Base-by-base conservation (phyloP, 2,797 vertebrate species). In the Characodon lateralis region DNA sequence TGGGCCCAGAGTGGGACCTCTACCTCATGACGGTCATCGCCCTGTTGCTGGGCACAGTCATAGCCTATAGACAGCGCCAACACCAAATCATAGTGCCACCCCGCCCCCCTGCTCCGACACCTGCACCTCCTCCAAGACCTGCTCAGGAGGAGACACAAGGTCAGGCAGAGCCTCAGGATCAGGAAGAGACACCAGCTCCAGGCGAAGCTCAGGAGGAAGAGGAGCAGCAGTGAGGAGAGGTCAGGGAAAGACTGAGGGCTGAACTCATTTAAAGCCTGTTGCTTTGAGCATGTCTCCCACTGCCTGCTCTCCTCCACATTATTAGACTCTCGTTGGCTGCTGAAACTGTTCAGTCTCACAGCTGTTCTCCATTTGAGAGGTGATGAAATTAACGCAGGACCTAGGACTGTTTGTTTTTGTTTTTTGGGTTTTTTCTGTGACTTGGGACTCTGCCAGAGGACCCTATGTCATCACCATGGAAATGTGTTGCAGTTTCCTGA, bases 11-110 rank as follows among this genome's bases (percentile, higher is more conserved):
- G 91, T 99, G 98, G 98, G 98, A 99, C 93, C 97, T 99, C 88
- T 99, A 99, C 95, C 97, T 99, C 94, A 99, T 99, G 98, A 99
- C 98, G 0, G 96, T 99, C 91, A 98, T 99, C 26, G 97, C 98
- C 0, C 92, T 99, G 89, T 96, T 99, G 18, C 84, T 99, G 77
- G 98, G 98, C 82, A 99, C 98, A 8, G 96, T 99, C 80, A 98
- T 99, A 65, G 98, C 98, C 71, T 99, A 99, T 89, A 95, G 98
- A 71, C 98, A 99, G 89, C 95, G 98, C 77, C 98, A 99, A n/a
- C 98, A 99, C 82, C 98, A 98, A 74, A 97, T 96, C 46, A 85
- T 97, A 51, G 95, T 95, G 2, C 90, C 87, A n/a, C 89, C 89
- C 48, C 94, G 86, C 10, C 89, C 86, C 0, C 87, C 88, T 0